Percentiles rank a stretch among this genome's conserved stretches.
These are phyloP conservation scores for Spea bombifrons DNA, from an alignment of 2,113 vertebrate species.

Conservation along the genomic window DNA sequence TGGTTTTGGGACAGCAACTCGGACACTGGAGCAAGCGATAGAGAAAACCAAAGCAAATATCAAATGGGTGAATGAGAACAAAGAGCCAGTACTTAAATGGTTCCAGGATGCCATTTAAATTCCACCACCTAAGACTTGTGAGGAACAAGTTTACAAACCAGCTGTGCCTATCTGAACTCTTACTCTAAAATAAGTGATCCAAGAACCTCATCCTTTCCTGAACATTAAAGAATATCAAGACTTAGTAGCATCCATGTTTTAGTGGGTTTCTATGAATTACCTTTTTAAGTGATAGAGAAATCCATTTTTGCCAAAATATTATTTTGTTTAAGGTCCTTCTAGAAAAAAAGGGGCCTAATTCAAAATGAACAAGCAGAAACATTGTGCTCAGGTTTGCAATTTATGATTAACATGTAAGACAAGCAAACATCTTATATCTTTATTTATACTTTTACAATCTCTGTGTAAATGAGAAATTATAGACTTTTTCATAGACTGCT, in stretches of 20 bases:
- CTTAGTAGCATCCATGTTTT: not conserved
- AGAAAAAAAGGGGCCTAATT: no score
- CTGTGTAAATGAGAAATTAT: not conserved
- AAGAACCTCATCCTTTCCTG: not conserved
- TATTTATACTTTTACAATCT: not conserved
- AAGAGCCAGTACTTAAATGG: conserved; percentile 60
- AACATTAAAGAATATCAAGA: no score
- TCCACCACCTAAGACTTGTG: not conserved
- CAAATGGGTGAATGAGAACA: conserved; percentile 76
- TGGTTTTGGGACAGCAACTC: conserved; percentile 68
- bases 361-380: no score
- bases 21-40: conserved; percentile 76
- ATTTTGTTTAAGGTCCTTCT: no score
- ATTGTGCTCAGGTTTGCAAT: no score
- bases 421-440: not conserved
- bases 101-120: conserved; percentile 52
- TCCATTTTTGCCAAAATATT: not conserved
- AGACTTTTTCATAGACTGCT: not conserved
- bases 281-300: not conserved
- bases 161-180: not conserved
- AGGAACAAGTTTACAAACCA: conserved; percentile 9
- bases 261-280: conserved; percentile 19
- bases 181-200: not conserved
- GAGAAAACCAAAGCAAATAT: conserved; percentile 79
- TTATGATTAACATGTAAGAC: not conserved